phyloP scores from a whole-genome alignment of 2,888 invertebrate genomes.

The Malacosoma neustria region DNA sequence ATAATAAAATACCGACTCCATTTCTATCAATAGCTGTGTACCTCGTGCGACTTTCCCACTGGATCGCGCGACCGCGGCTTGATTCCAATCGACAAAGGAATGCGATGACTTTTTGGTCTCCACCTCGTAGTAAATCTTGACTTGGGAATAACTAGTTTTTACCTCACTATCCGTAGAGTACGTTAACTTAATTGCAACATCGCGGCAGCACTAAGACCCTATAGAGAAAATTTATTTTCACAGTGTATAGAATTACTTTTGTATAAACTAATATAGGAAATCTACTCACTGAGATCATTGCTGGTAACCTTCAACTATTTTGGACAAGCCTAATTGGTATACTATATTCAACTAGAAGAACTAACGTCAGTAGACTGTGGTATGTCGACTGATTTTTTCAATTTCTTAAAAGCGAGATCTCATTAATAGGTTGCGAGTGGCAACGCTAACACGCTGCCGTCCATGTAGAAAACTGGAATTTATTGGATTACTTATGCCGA shows the following conservation, averaged over 20 bases:
- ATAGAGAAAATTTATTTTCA: neutral
- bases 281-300: no score
- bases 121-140: conserved; percentile 18
- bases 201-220: conserved; percentile 30
- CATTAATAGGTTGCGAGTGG: no score
- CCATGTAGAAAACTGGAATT: no score
- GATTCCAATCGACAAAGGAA: conserved; percentile 70
- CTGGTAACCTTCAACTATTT: no score
- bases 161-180: conserved; percentile 22
- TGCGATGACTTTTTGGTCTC: conserved; percentile 61
- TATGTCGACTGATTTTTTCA: no score
- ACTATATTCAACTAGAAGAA: no score
- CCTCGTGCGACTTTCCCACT: conserved; percentile 53
- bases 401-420: no score
- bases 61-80: conserved; percentile 52
- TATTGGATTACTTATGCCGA: no score
- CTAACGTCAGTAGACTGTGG: no score
- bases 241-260: neutral
- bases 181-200: conserved; percentile 39
- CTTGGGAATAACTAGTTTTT: conserved; percentile 51
- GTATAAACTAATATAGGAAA: no score
- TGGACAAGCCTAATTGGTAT: no score
- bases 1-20: conserved; percentile 5
- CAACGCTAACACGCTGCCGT: no score
- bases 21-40: conserved; percentile 32